phyloP scores from a whole-genome alignment of 1,140 invertebrate species.

The Ericerus pela region DNA sequence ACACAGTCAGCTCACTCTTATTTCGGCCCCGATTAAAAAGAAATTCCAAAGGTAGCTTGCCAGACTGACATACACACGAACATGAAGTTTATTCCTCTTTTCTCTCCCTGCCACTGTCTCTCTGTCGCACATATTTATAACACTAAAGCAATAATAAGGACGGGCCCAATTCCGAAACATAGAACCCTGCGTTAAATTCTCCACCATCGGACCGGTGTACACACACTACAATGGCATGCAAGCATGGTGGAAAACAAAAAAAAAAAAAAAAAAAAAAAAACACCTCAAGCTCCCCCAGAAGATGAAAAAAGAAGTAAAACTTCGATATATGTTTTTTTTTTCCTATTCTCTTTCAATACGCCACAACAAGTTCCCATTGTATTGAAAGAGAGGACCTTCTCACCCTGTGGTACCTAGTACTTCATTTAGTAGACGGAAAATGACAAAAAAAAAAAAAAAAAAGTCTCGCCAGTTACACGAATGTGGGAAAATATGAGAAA shows the following conservation, averaged over 20 bases:
- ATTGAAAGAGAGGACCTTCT: too few relatives aligned
- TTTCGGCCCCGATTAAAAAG: background rate
- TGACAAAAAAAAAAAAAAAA: too few relatives aligned
- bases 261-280: background rate
- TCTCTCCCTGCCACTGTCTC: background rate
- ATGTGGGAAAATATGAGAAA: too few relatives aligned
- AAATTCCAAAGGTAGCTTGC: background rate
- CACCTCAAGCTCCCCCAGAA: too few relatives aligned
- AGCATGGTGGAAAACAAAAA: background rate
- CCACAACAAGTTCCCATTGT: too few relatives aligned
- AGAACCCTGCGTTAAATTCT: background rate
- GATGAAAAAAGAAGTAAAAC: too few relatives aligned
- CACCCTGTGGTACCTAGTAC: too few relatives aligned
- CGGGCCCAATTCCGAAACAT: background rate
- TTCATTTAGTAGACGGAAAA: too few relatives aligned
- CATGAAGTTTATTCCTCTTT: background rate
- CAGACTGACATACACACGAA: background rate
- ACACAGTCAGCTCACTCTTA: too few relatives aligned
- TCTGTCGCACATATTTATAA: background rate
- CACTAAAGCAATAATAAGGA: background rate
- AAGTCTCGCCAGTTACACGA: too few relatives aligned
- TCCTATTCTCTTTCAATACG: too few relatives aligned
- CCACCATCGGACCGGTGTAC: background rate
- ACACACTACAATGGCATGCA: background rate
- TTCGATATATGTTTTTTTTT: too few relatives aligned